Percentiles rank a stretch among this genome's conserved stretches.
These are phyloP conservation scores for Spodoptera littoralis DNA, from an alignment of 2,888 invertebrate species.

Conservation along the genomic window DNA sequence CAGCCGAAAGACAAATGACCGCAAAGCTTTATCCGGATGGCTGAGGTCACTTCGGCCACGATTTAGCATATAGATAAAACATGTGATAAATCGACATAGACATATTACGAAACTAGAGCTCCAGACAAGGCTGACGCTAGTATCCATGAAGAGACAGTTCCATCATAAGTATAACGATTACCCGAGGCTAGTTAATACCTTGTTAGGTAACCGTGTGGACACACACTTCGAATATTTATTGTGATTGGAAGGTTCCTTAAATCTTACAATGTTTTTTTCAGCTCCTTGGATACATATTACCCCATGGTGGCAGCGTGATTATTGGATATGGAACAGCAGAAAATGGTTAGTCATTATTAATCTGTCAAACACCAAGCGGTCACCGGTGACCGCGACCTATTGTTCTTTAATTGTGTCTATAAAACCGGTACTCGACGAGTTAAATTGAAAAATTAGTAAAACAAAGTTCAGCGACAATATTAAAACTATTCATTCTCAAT, in stretches of 20 bases:
- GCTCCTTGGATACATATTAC: constrained; percentile 87
- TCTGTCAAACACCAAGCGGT: no score
- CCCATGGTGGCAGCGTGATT: constrained; percentile 90
- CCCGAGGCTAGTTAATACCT: constrained; percentile 64
- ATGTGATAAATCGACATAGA: constrained; percentile 68
- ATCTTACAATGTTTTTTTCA: constrained; percentile 70
- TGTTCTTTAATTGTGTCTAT: no score
- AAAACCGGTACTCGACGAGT: no score
- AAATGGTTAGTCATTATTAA: constrained; percentile 86
- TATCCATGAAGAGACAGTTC: constrained; percentile 64
- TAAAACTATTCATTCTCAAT: constrained; percentile 18
- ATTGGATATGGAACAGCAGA: constrained; percentile 92
- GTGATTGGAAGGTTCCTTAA: background rate
- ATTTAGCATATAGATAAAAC: constrained; percentile 61
- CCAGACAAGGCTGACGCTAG: constrained; percentile 62
- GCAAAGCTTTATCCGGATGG: constrained; percentile 48
- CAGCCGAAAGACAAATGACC: constrained; percentile 54
- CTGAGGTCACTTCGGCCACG: constrained; percentile 66
- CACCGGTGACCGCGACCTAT: no score
- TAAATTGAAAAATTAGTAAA: background rate
- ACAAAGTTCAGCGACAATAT: no score
- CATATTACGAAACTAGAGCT: constrained; percentile 72
- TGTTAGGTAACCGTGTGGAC: constrained; percentile 42
- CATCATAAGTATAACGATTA: constrained; percentile 59
- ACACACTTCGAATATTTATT: constrained; percentile 1